Base-by-base conservation (phyloP, 2,113 vertebrate genomes). In the Tricholaema leucomelas region DNA sequence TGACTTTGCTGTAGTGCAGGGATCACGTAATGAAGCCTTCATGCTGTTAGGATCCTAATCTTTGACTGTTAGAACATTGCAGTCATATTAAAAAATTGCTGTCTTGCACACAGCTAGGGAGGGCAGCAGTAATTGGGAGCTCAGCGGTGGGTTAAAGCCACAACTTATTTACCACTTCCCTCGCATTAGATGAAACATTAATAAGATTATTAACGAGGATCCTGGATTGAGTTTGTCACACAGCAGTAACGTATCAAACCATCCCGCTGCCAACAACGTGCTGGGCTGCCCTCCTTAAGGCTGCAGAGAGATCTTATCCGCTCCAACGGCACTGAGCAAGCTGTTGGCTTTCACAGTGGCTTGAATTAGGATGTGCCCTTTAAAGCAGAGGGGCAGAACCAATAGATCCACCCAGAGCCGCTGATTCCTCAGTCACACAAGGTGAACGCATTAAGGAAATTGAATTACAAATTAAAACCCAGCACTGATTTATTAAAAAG, bases 1-100 rank as follows among this genome's bases (percentile, higher is more conserved):
- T 97, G 97, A 98, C 97, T 97, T 97, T 96, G 97, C 97, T 95
- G 85, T 93, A 93, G 91, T 83, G 90, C 92, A 97, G 96, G 96
- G 95, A 96, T 95, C 89, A 93, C 46, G 44, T 98, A 98, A 98
- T 97, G 93, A 97, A 86, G 84, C 70, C 82, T 95, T 74, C 93
- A 85, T 66, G 96, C 94, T 94, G 95, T 52, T 83, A 91, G 92
- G 94, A 96, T 90, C 87, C 92, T 89, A 97, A 96, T 96, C 94
- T 87, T 85, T 92, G 94, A 97, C 97, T 97, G 94, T 96, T 96
- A 96, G 95, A 97, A 97, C 93, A 95, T 97, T 96, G 96, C 94
- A 95, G 93, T 90, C 90, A 92, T 74, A 95, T 95, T 96, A 78
- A 85, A 95, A 48, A 96, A 91, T 95, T 91, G 55, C 96, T 85